Percentiles rank a stretch among this genome's conserved stretches.
Evolutionary conservation across 2,113 vertebrate genomes (phyloP).

Genomic region (Gracilinanus agilis): DNA sequence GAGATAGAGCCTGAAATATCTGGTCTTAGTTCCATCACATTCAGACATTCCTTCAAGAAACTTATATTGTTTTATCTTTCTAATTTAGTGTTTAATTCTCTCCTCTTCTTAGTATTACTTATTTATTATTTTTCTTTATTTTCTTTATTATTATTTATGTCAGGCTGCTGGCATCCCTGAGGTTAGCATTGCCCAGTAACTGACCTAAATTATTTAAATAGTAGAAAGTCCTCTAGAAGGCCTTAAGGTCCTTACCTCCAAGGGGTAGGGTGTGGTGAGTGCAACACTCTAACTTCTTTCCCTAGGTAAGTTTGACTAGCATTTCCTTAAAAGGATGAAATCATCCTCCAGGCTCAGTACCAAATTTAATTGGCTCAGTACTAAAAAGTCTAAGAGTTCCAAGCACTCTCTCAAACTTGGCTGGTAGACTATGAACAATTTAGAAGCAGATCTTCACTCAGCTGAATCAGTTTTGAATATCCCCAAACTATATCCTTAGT

Average conservation of each 20-base stretch:
- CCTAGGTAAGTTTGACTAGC: not conserved
- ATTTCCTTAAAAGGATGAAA: not conserved
- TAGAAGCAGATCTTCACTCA: not conserved
- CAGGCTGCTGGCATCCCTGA: not conserved
- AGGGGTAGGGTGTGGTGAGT: not conserved
- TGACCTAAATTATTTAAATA: not conserved
- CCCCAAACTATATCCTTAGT: not conserved
- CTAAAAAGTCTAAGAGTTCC: not conserved
- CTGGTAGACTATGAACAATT: not conserved
- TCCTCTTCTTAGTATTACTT: not conserved
- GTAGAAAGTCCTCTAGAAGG: not conserved
- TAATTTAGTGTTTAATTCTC: not conserved
- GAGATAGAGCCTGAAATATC: not conserved
- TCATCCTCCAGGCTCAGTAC: not conserved
- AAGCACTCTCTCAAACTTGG: not conserved
- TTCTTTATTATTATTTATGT: not conserved
- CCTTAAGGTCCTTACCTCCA: not conserved
- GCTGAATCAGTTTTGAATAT: not conserved
- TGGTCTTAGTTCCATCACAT: not conserved
- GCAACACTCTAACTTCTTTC: not conserved
- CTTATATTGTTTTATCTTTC: not conserved
- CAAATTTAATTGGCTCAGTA: not conserved
- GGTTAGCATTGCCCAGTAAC: not conserved
- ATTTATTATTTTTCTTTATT: too few species aligned
- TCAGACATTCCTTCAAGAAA: not conserved